Evolutionary conservation across 2,888 invertebrate genomes (phyloP).

Genomic region (Eurois occulta): DNA sequence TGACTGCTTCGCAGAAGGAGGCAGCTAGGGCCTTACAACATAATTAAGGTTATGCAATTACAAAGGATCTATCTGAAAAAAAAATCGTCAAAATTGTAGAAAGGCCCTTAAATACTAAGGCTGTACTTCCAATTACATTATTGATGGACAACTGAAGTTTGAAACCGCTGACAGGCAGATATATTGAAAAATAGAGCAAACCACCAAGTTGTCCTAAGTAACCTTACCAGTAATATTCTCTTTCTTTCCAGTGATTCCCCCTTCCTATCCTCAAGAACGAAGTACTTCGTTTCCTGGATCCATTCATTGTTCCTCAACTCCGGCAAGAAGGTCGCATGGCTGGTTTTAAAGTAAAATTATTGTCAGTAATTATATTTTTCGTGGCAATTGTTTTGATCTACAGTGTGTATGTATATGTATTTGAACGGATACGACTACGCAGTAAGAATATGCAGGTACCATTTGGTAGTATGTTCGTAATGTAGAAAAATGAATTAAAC

Average conservation of each 20-base stretch:
- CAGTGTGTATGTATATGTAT: conserved; percentile 78
- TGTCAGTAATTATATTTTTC: conserved; percentile 67
- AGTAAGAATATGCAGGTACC: conserved; percentile 70
- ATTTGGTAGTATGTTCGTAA: conserved; percentile 73
- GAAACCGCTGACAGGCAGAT: neutral
- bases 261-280: conserved; percentile 60
- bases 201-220: neutral
- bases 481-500: conserved; percentile 51
- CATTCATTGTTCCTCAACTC: conserved; percentile 27
- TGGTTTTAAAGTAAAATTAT: conserved; percentile 73
- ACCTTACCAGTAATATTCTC: conserved; percentile 16
- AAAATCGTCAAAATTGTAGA: neutral
- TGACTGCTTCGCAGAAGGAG: no score
- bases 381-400: conserved; percentile 74
- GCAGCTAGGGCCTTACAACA: no score
- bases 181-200: neutral
- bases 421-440: conserved; percentile 70
- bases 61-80: neutral
- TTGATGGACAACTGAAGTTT: neutral
- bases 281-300: conserved; percentile 34
- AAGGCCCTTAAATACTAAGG: neutral
- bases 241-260: conserved; percentile 65
- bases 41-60: no score
- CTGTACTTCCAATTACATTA: neutral
- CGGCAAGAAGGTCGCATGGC: conserved; percentile 66